A percentile compares a stretch with the other conserved stretches of the same genome.
These are phyloP conservation scores for Catharus bicknelli DNA, from an alignment of 2,113 vertebrate genomes.

Conservation along the genomic window DNA sequence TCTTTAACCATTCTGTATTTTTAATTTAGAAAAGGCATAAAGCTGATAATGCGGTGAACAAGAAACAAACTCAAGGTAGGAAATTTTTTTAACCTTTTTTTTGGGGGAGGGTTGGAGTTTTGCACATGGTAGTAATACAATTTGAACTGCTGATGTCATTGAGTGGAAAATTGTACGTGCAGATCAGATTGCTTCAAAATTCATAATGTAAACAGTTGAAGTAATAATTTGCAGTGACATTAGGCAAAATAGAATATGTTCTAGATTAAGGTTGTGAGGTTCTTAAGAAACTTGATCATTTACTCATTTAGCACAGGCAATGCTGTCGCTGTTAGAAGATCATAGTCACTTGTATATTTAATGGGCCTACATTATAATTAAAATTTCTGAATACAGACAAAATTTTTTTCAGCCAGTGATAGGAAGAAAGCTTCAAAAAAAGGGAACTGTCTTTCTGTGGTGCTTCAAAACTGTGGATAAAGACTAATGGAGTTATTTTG, in stretches of 20 bases:
- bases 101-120: background rate
- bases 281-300: background rate
- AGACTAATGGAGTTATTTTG: background rate
- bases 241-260: background rate
- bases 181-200: background rate
- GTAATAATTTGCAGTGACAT: background rate
- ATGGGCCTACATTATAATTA: background rate
- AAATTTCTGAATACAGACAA: background rate
- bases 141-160: background rate
- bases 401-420: background rate
- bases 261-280: background rate
- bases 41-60: slow-evolving; percentile 93
- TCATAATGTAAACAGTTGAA: background rate
- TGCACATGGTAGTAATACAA: background rate
- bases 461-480: background rate
- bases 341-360: background rate
- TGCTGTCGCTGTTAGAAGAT: background rate
- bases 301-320: background rate
- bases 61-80: slow-evolving; percentile 96
- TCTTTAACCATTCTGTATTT: slow-evolving; percentile 57
- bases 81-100: background rate
- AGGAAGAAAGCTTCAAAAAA: background rate
- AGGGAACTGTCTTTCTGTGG: background rate
- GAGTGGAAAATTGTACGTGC: background rate
- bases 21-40: slow-evolving; percentile 93